Conservation (phyloP, 2,113 vertebrate genomes). For the Chaetodon auriga region DNA sequence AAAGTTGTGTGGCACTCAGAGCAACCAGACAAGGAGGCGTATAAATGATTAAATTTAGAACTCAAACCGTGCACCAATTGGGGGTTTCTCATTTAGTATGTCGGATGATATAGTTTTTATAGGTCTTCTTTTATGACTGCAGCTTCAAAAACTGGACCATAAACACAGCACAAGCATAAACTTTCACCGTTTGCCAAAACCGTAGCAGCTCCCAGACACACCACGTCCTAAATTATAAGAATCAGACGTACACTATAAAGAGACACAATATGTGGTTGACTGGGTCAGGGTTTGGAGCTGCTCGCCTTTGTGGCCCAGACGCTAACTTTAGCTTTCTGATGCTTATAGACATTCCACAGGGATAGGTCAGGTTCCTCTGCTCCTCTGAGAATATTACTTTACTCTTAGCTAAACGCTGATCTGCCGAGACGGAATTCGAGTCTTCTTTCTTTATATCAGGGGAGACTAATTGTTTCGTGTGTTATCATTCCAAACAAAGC, state of each 20-base stretch:
- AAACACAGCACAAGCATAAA: constrained; percentile 45
- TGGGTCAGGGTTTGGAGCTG: constrained; percentile 61
- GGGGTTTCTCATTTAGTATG: constrained; percentile 25
- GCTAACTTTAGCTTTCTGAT: constrained; percentile 69
- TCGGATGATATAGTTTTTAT: constrained; percentile 57
- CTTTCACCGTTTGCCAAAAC: constrained; percentile 54
- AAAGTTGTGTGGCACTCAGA: background rate
- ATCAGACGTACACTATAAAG: constrained; percentile 64
- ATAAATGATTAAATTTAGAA: constrained; percentile 38
- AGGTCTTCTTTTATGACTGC: constrained; percentile 39
- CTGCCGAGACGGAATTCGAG: background rate
- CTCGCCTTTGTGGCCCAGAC: constrained; percentile 54
- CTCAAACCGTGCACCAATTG: background rate
- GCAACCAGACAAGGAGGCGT: background rate
- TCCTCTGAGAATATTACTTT: constrained; percentile 15
- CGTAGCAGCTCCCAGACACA: constrained; percentile 55
- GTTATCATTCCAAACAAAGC: background rate
- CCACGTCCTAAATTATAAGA: constrained; percentile 57
- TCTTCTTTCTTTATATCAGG: constrained; percentile 15
- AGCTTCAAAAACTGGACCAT: constrained; percentile 46
- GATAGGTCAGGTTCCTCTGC: constrained; percentile 26
- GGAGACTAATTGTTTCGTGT: background rate
- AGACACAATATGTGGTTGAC: constrained; percentile 76
- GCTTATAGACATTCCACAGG: constrained; percentile 65
- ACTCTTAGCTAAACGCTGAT: constrained; percentile 1